A percentile compares a stretch with the other conserved stretches of the same genome.
Conservation (phyloP, 1,140 invertebrate species). For the Drosophila ogumai region DNA sequence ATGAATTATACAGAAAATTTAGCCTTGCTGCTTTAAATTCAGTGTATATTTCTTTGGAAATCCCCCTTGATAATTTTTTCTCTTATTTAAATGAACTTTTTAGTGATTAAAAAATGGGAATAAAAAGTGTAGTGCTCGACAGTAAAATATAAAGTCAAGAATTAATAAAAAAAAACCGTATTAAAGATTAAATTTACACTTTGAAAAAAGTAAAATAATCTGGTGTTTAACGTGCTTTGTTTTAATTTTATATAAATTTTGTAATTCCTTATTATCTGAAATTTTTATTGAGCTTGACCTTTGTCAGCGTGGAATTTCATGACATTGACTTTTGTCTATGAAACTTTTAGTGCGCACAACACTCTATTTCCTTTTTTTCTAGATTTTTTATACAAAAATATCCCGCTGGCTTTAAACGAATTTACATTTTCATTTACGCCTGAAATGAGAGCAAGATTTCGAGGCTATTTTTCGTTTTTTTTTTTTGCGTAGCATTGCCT, state of each 20-base stretch:
- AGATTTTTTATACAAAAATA: not conserved
- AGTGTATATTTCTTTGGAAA: not conserved
- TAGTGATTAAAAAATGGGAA: not conserved
- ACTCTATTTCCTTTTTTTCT: not conserved
- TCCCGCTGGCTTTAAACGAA: slow-evolving; percentile 66
- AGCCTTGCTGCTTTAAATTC: not conserved
- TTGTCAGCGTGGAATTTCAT: slow-evolving; percentile 23
- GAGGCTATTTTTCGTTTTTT: slow-evolving; percentile 20
- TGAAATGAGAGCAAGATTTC: slow-evolving; percentile 72
- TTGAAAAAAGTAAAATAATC: not conserved
- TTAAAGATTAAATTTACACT: not conserved
- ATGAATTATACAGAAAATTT: not conserved
- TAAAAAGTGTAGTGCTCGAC: not conserved
- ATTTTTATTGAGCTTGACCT: not conserved
- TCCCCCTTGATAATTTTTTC: not conserved
- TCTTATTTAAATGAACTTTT: not conserved
- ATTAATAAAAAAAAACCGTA: not conserved
- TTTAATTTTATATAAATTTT: not conserved
- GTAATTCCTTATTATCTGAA: not conserved
- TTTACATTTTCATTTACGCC: slow-evolving; percentile 80
- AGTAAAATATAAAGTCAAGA: not conserved
- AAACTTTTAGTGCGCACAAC: not conserved
- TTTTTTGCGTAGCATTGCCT: slow-evolving; percentile 31
- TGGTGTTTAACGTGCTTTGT: not conserved
- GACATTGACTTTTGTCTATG: slow-evolving; percentile 50